Percentiles rank a stretch among this genome's conserved stretches.
phyloP scores from a whole-genome alignment of 2,113 vertebrate genomes.

The Lontra canadensis region DNA sequence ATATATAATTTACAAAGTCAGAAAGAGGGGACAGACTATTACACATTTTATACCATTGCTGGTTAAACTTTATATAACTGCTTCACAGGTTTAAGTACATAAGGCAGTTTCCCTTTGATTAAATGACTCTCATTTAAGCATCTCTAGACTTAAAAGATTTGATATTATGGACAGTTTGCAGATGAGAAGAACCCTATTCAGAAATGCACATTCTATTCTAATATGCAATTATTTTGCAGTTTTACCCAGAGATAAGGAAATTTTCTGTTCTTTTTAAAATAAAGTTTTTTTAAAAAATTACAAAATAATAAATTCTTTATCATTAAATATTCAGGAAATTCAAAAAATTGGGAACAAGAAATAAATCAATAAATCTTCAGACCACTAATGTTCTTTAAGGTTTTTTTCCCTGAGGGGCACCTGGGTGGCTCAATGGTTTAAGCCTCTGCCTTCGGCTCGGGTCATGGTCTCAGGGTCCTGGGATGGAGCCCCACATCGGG shows the following conservation, averaged over 20 bases:
- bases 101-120: conserved; percentile 35
- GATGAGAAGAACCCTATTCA: background rate
- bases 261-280: conserved; percentile 47
- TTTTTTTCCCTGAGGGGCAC: background rate
- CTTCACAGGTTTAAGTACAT: conserved; percentile 5
- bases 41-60: background rate
- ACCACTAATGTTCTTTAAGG: background rate
- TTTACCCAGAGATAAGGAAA: background rate
- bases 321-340: background rate
- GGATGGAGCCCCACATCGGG: too few species aligned
- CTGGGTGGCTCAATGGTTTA: too few species aligned
- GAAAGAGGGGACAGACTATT: background rate
- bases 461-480: too few species aligned
- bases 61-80: background rate
- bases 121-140: background rate
- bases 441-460: too few species aligned
- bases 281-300: background rate
- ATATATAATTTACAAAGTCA: background rate
- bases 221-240: conserved; percentile 17
- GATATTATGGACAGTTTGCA: background rate
- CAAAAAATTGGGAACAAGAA: conserved; percentile 1
- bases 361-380: background rate
- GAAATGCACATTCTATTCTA: conserved; percentile 13
- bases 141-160: conserved; percentile 51
- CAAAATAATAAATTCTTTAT: conserved; percentile 14